A percentile compares a stretch with the other conserved stretches of the same genome.
phyloP scores from a whole-genome alignment of 2,797 vertebrate species.

The Enteromius argenteus region DNA sequence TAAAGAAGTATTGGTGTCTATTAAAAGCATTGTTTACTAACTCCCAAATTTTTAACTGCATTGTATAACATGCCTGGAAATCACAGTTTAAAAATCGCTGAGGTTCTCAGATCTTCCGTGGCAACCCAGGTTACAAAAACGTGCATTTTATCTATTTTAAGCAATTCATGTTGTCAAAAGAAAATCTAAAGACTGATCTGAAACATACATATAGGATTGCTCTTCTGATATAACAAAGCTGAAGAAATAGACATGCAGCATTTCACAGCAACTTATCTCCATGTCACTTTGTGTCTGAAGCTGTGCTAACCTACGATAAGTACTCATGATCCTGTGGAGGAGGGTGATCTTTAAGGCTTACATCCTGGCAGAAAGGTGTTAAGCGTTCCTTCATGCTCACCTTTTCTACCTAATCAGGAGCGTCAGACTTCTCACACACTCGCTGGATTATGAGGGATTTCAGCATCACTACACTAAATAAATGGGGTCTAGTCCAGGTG shows the following conservation, averaged over 20 bases:
- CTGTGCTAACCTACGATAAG: constrained; percentile 21
- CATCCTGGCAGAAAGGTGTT: constrained; percentile 40
- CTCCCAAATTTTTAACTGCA: neutral
- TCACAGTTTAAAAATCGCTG: neutral
- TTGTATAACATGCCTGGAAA: neutral
- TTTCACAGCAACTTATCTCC: neutral
- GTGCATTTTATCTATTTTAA: neutral
- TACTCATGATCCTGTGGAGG: neutral
- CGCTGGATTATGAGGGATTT: constrained; percentile 58
- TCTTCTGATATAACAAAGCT: constrained; percentile 1
- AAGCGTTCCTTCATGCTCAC: constrained; percentile 45
- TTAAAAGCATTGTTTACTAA: neutral
- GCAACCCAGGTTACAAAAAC: constrained; percentile 1
- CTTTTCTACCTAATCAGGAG: constrained; percentile 50
- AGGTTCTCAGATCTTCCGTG: neutral
- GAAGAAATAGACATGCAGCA: neutral
- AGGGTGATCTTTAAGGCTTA: constrained; percentile 30
- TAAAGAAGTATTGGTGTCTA: neutral
- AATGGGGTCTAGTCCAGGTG: constrained; percentile 50
- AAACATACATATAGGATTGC: neutral
- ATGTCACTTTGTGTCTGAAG: constrained; percentile 6
- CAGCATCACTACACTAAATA: constrained; percentile 43
- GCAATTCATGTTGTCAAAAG: neutral
- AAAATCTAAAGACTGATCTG: neutral
- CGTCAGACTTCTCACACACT: constrained; percentile 59